These are phyloP conservation scores for Drosophila dives DNA, from an alignment of 2,888 invertebrate genomes.

Conservation along the genomic window DNA sequence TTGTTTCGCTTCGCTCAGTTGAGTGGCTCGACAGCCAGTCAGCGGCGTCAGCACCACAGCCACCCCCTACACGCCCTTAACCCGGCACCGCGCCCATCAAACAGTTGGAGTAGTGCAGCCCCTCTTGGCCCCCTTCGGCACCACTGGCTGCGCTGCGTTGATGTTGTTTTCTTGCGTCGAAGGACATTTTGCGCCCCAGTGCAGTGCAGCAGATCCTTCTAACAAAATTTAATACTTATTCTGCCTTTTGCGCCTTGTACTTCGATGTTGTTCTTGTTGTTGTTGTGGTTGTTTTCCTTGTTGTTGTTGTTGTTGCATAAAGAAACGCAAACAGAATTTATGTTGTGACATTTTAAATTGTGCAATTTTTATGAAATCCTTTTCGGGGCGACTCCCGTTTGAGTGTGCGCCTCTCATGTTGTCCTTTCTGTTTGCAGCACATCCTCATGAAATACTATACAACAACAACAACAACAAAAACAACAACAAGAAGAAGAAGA, in stretches of 20 bases:
- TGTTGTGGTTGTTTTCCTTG: slow-evolving; percentile 26
- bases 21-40: slow-evolving; percentile 76
- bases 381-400: slow-evolving; percentile 65
- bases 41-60: slow-evolving; percentile 66
- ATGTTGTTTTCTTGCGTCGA: slow-evolving; percentile 59
- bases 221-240: slow-evolving; percentile 79
- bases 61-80: neutral
- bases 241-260: slow-evolving; percentile 54
- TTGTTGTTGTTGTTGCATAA: slow-evolving; percentile 64
- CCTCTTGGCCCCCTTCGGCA: slow-evolving; percentile 26
- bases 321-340: slow-evolving; percentile 84
- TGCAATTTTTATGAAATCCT: slow-evolving; percentile 85
- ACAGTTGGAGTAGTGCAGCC: slow-evolving; percentile 32
- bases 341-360: slow-evolving; percentile 85
- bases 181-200: slow-evolving; percentile 67
- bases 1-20: slow-evolving; percentile 68
- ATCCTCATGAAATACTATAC: slow-evolving; percentile 60
- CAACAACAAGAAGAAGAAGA: neutral
- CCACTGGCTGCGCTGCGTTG: slow-evolving; percentile 28
- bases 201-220: slow-evolving; percentile 65
- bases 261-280: slow-evolving; percentile 12
- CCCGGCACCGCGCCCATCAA: neutral
- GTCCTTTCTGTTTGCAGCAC: slow-evolving; percentile 41
- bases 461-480: slow-evolving; percentile 14
- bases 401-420: slow-evolving; percentile 58